Conservation (phyloP, 2,888 invertebrate genomes). For the Nymphalis urticae region DNA sequence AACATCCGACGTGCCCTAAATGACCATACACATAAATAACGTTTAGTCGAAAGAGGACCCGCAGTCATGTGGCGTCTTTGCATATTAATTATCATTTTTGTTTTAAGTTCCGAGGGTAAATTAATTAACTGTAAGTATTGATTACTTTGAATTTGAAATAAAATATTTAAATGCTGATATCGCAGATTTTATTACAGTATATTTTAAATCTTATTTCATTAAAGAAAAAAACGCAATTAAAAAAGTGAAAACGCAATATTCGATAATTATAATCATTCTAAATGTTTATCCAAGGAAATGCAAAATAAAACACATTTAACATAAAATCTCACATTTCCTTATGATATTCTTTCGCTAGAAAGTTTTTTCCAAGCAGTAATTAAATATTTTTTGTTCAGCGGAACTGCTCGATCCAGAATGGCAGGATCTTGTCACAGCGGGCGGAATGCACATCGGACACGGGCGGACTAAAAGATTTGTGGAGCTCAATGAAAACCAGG, state of each 20-base stretch:
- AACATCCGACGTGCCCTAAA: conserved; percentile 46
- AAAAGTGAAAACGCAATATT: too few species aligned
- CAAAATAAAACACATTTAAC: not conserved
- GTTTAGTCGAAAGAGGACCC: conserved; percentile 29
- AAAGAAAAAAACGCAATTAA: too few species aligned
- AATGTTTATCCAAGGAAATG: not conserved
- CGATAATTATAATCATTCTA: too few species aligned
- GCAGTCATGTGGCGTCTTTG: conserved; percentile 51
- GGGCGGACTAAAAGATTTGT: conserved; percentile 67
- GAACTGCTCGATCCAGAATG: conserved; percentile 52
- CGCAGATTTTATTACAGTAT: too few species aligned
- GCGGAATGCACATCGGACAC: conserved; percentile 60
- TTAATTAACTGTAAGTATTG: conserved; percentile 41
- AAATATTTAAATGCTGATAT: too few species aligned
- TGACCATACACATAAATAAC: conserved; percentile 31
- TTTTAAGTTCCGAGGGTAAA: conserved; percentile 43
- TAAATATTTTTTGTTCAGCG: conserved; percentile 27
- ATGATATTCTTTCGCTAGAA: not conserved
- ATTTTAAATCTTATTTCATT: too few species aligned
- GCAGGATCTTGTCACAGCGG: conserved; percentile 56
- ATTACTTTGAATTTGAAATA: not conserved
- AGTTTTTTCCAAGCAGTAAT: not conserved
- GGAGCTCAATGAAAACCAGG: conserved; percentile 59
- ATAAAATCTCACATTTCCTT: conserved; percentile 7
- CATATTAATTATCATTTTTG: conserved; percentile 41